Evolutionary conservation across 1,140 invertebrate genomes (phyloP).

Genomic region (Lasaia peninsularis): DNA sequence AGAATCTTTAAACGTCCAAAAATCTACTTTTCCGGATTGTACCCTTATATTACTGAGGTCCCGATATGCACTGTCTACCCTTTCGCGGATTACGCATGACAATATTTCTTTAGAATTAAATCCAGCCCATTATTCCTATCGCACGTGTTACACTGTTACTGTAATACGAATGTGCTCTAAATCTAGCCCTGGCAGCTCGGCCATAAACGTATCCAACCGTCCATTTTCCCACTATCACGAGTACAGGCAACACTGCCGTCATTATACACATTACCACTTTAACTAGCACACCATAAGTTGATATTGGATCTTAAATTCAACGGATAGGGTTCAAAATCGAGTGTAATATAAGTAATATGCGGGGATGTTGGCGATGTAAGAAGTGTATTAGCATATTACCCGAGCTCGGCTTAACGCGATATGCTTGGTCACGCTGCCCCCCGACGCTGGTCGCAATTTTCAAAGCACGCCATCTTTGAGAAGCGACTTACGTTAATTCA

Average conservation of each 20-base stretch:
- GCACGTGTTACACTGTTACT: conserved; percentile 48
- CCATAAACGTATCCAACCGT: conserved; percentile 74
- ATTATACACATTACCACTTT: conserved; percentile 23
- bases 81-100: too few species aligned
- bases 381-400: conserved; percentile 69
- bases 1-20: too few species aligned
- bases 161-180: conserved; percentile 51
- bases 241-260: conserved; percentile 43
- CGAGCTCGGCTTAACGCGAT: conserved; percentile 68
- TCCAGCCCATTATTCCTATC: conserved; percentile 35
- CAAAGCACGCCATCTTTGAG: conserved; percentile 50
- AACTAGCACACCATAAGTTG: conserved; percentile 9
- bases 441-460: conserved; percentile 66
- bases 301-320: conserved; percentile 19
- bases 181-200: conserved; percentile 53
- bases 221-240: conserved; percentile 69
- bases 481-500: conserved; percentile 25
- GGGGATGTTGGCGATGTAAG: conserved; percentile 28
- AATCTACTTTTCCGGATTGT: too few species aligned
- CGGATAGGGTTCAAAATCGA: conserved; percentile 23
- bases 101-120: background rate
- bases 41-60: too few species aligned
- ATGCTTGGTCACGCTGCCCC: conserved; percentile 73
- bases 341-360: background rate
- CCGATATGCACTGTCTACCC: too few species aligned